Evolutionary conservation across 2,113 vertebrate species (phyloP).

Genomic region (Odontesthes bonariensis): DNA sequence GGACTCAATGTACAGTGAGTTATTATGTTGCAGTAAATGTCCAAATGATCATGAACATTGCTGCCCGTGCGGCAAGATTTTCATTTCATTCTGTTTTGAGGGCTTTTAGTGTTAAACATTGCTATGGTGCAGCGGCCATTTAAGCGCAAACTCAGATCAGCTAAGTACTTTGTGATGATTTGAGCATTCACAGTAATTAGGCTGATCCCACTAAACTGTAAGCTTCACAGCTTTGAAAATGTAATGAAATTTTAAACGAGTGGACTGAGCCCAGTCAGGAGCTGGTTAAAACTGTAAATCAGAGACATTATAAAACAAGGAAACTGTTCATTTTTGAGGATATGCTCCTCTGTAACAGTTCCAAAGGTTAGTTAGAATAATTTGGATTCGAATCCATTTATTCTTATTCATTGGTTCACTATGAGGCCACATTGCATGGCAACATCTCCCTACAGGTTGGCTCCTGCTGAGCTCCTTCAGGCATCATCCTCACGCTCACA

Average conservation of each 20-base stretch:
- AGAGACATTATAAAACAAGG: background rate
- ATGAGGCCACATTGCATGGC: conserved; percentile 69
- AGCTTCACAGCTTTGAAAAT: background rate
- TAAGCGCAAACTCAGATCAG: no score
- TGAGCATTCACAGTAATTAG: background rate
- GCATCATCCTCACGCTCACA: conserved; percentile 78
- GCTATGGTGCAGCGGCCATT: no score
- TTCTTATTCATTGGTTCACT: conserved; percentile 71
- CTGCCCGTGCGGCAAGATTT: no score
- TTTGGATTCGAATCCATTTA: no score
- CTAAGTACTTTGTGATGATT: background rate
- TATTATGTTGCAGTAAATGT: no score
- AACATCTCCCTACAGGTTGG: conserved; percentile 70
- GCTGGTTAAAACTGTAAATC: background rate
- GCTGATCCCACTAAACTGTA: background rate
- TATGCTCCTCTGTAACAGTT: no score
- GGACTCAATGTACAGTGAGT: no score
- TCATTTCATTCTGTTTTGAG: no score
- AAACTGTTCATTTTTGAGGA: background rate
- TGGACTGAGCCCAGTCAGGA: background rate
- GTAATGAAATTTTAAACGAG: background rate
- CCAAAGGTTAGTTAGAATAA: no score
- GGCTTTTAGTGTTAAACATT: no score
- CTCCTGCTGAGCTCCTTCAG: conserved; percentile 79
- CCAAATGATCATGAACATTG: no score